Evolutionary conservation across 2,113 vertebrate species (phyloP).

Genomic region (Tetrao urogallus): DNA sequence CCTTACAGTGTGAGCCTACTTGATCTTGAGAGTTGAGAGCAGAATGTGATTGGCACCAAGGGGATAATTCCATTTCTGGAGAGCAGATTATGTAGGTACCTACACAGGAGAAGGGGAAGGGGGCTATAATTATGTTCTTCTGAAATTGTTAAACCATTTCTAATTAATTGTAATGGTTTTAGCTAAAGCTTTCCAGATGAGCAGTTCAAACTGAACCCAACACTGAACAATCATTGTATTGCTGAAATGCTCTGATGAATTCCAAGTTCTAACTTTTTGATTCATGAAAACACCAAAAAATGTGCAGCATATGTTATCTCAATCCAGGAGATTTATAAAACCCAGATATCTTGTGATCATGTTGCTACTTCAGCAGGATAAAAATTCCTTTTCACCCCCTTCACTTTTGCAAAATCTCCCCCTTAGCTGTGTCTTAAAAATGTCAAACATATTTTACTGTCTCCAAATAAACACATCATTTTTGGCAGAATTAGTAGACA

Average conservation of each 20-base stretch:
- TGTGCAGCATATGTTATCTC: conserved; percentile 1
- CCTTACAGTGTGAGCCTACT: not conserved
- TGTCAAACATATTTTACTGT: conserved; percentile 68
- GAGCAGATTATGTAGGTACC: not conserved
- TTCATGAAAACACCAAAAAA: conserved; percentile 32
- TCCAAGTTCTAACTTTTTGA: not conserved
- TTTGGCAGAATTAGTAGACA: conserved; percentile 74
- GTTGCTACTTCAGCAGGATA: conserved; percentile 18
- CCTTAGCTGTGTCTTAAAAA: conserved; percentile 57
- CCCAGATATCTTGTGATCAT: not conserved
- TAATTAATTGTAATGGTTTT: conserved; percentile 59
- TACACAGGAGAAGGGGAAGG: not conserved
- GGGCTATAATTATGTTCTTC: not conserved
- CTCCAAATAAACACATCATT: conserved; percentile 70
- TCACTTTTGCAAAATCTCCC: conserved; percentile 40
- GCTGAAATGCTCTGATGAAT: not conserved
- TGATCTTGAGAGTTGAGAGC: not conserved
- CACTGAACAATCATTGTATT: conserved; percentile 12
- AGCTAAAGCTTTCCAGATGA: conserved; percentile 55
- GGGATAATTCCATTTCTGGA: conserved; percentile 38
- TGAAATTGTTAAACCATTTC: conserved; percentile 43
- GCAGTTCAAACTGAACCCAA: conserved; percentile 1
- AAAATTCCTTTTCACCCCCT: conserved; percentile 44
- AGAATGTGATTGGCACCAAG: not conserved
- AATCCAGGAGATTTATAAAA: conserved; percentile 20